Base-by-base conservation (phyloP, 2,113 vertebrate species). In the Hystrix brachyura region DNA sequence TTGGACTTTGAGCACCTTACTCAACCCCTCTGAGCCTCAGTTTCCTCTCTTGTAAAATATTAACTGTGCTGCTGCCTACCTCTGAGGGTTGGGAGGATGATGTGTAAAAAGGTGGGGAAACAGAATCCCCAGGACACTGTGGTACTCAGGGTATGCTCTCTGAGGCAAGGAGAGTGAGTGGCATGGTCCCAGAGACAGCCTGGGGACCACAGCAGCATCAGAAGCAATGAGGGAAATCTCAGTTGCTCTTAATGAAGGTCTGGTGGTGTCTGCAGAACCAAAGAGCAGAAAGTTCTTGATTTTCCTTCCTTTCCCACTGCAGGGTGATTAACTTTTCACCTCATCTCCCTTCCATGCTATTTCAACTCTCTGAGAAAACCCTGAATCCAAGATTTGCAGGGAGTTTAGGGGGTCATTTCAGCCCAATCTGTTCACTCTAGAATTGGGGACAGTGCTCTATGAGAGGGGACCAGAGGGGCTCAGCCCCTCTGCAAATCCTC, bases 321-420 rank as follows among this genome's bases (percentile, higher is more conserved):
- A 18, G 74, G 13, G 46, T 57, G 27, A 11, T 71, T 89, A 67
- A 72, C 53, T 92, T 83, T 69, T 72, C 71, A 90, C 27, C 87
- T 80, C 11, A 43, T 62, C 29, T 64, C 27, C 53, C 43, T 65
- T 34, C 38, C 48, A 2, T 43, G 59, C 82, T 71, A 38, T 51
- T 55, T 87, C 57, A 38, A 27, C 43, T 90, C 48, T 88, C 62
- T 57, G 72, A 23, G 59, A 90, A 88, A 78, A 93, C 72, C 51
- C 19, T 19, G 60, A 79, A 53, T 32, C 62, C 82, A 90, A 83
- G 71, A 90, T 69, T 62, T 59, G 14, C 62, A 25, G 59, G 76
- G 23, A 18, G 0, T 62, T 57, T 69, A 2, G 13, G 4, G 34
- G 79, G 65, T 95, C 88, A 76, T 81, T 95, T 79, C 34, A 86